Percentiles rank a stretch among this genome's conserved stretches.
These are phyloP conservation scores for Acrocyrtus sp. DNA, from an alignment of 2,888 invertebrate genomes.

Conservation along the genomic window DNA sequence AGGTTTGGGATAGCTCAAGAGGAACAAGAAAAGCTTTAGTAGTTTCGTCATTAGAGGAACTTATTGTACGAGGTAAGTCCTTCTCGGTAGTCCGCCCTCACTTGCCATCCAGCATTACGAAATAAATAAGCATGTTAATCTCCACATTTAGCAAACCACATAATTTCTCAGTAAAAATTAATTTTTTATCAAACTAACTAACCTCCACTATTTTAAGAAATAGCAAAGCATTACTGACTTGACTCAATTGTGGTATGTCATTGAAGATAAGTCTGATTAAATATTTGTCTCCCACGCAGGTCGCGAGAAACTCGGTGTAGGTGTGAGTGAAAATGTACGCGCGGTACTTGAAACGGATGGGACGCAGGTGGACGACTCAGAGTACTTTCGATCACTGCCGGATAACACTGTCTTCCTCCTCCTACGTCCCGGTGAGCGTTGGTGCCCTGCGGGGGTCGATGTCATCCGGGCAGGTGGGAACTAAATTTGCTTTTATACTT, in stretches of 20 bases:
- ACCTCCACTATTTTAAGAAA: too few relatives aligned
- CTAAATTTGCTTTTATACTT: too few relatives aligned
- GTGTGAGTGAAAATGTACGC: slow-evolving; percentile 85
- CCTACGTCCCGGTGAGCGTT: slow-evolving; percentile 89
- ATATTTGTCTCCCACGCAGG: too few relatives aligned
- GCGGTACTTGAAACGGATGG: slow-evolving; percentile 95
- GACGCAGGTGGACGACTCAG: slow-evolving; percentile 73
- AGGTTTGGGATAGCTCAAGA: slow-evolving; percentile 96
- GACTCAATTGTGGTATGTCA: too few relatives aligned
- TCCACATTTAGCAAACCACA: too few relatives aligned
- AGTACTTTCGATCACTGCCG: slow-evolving; percentile 85
- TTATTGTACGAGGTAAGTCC: slow-evolving; percentile 79
- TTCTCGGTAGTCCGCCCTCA: too few relatives aligned
- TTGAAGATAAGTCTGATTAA: too few relatives aligned
- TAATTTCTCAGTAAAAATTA: too few relatives aligned
- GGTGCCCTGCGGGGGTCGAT: slow-evolving; percentile 94
- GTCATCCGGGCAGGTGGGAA: slow-evolving; percentile 96
- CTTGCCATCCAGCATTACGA: too few relatives aligned
- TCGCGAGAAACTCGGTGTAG: slow-evolving; percentile 90
- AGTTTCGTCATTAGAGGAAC: slow-evolving; percentile 90
- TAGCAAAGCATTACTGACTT: too few relatives aligned
- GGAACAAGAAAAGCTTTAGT: slow-evolving; percentile 93
- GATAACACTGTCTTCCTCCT: slow-evolving; percentile 90
- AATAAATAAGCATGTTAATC: too few relatives aligned
- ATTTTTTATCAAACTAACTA: too few relatives aligned